A percentile compares a stretch with the other conserved stretches of the same genome.
Evolutionary conservation across 2,888 invertebrate genomes (phyloP).

Genomic region (Gryllus longicercus): DNA sequence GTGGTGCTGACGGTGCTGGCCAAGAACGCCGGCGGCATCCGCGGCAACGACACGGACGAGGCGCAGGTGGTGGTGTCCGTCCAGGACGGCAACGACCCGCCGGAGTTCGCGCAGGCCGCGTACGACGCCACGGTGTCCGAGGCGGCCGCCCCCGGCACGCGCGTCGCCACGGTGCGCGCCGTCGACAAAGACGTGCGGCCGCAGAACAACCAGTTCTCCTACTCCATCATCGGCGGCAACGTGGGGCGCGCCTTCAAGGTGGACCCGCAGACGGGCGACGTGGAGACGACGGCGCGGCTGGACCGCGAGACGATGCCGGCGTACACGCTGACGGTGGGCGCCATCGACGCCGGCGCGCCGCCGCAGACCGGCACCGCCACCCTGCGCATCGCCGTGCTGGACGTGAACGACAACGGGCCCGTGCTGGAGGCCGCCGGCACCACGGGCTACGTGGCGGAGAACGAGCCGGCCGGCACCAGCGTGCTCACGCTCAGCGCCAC

Average conservation of each 20-base stretch:
- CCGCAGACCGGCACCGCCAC: constrained; percentile 89
- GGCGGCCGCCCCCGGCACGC: constrained; percentile 69
- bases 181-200: constrained; percentile 87
- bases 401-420: constrained; percentile 93
- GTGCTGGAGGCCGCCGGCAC: constrained; percentile 69
- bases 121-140: constrained; percentile 82
- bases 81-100: constrained; percentile 95
- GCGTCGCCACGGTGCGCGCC: constrained; percentile 75
- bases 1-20: constrained; percentile 89
- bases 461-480: constrained; percentile 77
- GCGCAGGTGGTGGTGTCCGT: constrained; percentile 91
- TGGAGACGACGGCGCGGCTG: constrained; percentile 68
- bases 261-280: constrained; percentile 79
- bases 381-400: constrained; percentile 73
- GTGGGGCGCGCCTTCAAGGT: constrained; percentile 79
- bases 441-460: constrained; percentile 77
- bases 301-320: constrained; percentile 76
- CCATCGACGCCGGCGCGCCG: constrained; percentile 83
- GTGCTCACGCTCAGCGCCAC: constrained; percentile 81
- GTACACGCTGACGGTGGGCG: constrained; percentile 77
- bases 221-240: constrained; percentile 83
- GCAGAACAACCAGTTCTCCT: constrained; percentile 88
- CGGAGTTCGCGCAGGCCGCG: constrained; percentile 75
- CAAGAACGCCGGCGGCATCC: constrained; percentile 89
- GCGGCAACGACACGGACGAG: constrained; percentile 92